These are phyloP conservation scores for Aricia agestis DNA, from an alignment of 1,140 invertebrate genomes.

Conservation along the genomic window DNA sequence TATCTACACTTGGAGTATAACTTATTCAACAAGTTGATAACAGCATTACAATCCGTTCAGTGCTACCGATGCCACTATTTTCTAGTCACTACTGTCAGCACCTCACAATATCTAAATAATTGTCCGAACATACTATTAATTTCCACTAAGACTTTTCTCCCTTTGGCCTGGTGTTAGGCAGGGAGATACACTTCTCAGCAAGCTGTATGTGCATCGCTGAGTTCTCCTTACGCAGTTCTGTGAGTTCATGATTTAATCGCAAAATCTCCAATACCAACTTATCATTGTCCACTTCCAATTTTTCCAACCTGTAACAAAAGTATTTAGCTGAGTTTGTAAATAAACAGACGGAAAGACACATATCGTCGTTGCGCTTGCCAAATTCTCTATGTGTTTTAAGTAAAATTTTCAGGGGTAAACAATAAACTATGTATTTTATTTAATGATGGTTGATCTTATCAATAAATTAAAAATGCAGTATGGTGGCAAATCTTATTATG, in stretches of 20 bases:
- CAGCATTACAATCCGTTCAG: no score
- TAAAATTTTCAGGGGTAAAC: no score
- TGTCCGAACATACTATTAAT: conserved; percentile 11
- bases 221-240: conserved; percentile 64
- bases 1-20: neutral
- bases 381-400: no score
- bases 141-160: conserved; percentile 57
- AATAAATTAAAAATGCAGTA: no score
- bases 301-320: conserved; percentile 55
- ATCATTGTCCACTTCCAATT: conserved; percentile 67
- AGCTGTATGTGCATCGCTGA: conserved; percentile 56
- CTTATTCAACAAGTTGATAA: neutral
- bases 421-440: no score
- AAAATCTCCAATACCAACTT: conserved; percentile 66
- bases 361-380: no score
- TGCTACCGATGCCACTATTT: neutral
- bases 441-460: no score
- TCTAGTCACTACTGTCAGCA: conserved; percentile 23
- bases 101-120: conserved; percentile 25
- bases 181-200: conserved; percentile 55
- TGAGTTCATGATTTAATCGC: conserved; percentile 62
- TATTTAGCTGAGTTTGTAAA: neutral
- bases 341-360: no score
- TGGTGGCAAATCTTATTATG: no score
- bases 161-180: conserved; percentile 43